A percentile compares a stretch with the other conserved stretches of the same genome.
phyloP scores from a whole-genome alignment of 2,113 vertebrate genomes.

The Psophia crepitans region DNA sequence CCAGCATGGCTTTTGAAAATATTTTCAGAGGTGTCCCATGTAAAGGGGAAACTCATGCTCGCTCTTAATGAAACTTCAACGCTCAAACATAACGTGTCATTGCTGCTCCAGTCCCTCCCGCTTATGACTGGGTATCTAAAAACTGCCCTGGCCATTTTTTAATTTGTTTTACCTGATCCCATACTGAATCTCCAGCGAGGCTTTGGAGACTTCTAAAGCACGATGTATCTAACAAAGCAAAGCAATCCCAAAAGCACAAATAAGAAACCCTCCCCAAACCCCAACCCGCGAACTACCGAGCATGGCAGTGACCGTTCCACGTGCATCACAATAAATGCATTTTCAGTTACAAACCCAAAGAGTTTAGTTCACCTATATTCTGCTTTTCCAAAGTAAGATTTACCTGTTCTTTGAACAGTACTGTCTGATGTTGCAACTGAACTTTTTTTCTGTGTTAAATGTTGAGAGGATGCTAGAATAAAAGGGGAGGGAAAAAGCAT shows the following conservation, averaged over 20 bases:
- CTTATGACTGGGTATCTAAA: neutral
- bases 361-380: neutral
- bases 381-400: slow-evolving; percentile 29
- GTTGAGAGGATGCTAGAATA: slow-evolving; percentile 74
- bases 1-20: neutral
- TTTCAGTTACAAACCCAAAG: neutral
- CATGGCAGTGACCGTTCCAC: neutral
- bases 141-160: neutral
- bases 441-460: slow-evolving; percentile 75
- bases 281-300: neutral
- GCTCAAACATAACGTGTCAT: neutral
- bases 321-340: neutral
- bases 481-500: slow-evolving; percentile 49
- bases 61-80: neutral
- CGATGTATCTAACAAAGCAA: neutral
- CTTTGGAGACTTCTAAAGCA: neutral
- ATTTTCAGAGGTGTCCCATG: neutral
- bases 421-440: slow-evolving; percentile 71
- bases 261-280: neutral
- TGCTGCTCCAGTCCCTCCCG: neutral
- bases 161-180: neutral
- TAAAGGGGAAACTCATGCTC: neutral
- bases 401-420: slow-evolving; percentile 79
- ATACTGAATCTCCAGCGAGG: neutral
- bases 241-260: neutral